phyloP scores from a whole-genome alignment of 2,113 vertebrate species.

The Paracanthobrama guichenoti region DNA sequence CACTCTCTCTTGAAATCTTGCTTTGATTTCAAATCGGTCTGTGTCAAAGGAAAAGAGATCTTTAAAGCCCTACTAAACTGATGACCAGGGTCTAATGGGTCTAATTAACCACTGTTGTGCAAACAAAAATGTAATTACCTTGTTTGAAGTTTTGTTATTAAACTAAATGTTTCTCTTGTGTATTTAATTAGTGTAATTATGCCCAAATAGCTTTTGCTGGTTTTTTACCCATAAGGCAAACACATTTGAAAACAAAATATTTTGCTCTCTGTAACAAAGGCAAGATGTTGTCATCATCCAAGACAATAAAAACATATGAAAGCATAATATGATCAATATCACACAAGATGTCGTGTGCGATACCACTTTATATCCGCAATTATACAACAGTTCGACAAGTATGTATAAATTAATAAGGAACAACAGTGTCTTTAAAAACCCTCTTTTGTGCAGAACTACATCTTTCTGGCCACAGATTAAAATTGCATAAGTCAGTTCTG shows the following conservation, averaged over 20 bases:
- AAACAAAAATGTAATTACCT: conserved; percentile 42
- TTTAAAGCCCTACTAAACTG: conserved; percentile 27
- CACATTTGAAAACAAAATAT: background rate
- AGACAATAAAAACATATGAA: background rate
- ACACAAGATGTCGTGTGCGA: no score
- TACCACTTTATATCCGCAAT: no score
- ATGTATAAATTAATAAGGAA: no score
- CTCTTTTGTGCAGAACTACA: no score
- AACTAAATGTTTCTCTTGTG: background rate
- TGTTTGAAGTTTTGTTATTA: conserved; percentile 5
- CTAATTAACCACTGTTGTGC: conserved; percentile 48
- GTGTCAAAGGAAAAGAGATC: background rate
- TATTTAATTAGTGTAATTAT: conserved; percentile 30
- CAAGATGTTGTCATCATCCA: background rate
- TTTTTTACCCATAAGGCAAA: background rate
- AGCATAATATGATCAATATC: background rate
- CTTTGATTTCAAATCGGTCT: background rate
- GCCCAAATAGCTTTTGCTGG: conserved; percentile 20
- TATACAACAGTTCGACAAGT: no score
- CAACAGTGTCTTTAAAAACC: no score
- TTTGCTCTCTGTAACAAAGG: background rate
- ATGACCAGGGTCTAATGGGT: conserved; percentile 37
- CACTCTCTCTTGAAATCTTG: background rate
- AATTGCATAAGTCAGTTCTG: no score
- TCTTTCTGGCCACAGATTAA: no score